Evolutionary conservation across 2,113 vertebrate genomes (phyloP).

Genomic region (Campylomormyrus numenius): DNA sequence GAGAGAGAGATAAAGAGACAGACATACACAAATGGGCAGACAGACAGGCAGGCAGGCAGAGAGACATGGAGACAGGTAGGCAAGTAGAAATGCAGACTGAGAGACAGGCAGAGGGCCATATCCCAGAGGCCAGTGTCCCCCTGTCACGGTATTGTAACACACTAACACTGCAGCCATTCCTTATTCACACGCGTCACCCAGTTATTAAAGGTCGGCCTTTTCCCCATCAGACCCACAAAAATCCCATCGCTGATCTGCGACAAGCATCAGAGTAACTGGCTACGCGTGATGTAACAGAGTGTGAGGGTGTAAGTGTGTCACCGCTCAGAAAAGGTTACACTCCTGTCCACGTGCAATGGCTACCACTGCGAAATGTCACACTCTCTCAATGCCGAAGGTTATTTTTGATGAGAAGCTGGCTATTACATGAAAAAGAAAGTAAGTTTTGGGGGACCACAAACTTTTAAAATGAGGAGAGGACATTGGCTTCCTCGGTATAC

Average conservation of each 20-base stretch:
- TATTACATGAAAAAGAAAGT: background rate
- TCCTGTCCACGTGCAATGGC: slow-evolving; percentile 52
- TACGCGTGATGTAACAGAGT: slow-evolving; percentile 23
- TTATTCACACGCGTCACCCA: background rate
- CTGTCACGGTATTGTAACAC: background rate
- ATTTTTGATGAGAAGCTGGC: slow-evolving; percentile 26
- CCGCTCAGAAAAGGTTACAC: slow-evolving; percentile 58
- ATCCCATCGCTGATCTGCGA: slow-evolving; percentile 41
- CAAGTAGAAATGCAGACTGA: background rate
- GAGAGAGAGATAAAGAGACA: background rate
- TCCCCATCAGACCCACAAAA: slow-evolving; percentile 18
- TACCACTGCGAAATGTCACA: slow-evolving; percentile 57
- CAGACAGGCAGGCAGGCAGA: background rate
- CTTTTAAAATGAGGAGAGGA: background rate
- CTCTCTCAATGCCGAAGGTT: slow-evolving; percentile 52
- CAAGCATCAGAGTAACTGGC: slow-evolving; percentile 30
- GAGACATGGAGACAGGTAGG: background rate
- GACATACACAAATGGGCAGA: slow-evolving; percentile 19
- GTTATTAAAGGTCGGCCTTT: slow-evolving; percentile 2
- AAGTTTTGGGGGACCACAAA: background rate
- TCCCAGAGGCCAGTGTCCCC: background rate
- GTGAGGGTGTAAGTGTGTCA: slow-evolving; percentile 42
- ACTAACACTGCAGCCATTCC: background rate
- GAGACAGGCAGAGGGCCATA: background rate
- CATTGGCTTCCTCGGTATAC: background rate